Evolutionary conservation across 2,888 invertebrate genomes (phyloP), one percentile per base, ranked within the genome.

Genomic region (Marasmarcha lunaedactyla): DNA sequence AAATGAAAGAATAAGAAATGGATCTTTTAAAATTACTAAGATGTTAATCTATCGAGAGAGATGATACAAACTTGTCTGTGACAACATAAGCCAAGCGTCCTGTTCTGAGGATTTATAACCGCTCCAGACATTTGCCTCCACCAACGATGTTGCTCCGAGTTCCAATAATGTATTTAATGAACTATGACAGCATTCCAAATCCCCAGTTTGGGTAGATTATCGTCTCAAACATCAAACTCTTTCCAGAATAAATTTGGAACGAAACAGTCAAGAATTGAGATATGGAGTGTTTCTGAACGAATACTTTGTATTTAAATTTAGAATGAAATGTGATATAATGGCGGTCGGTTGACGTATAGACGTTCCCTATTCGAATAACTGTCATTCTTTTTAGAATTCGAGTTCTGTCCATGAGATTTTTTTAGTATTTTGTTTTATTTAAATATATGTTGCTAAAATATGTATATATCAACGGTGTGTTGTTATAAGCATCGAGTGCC

Each of bases 221-320:
- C 76, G 68, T 72, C 63, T 57, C 63, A 60, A 66, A 68, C 70
- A 68, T 70, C 71, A 68, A 73, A 76, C 73, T 73, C 69, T 76
- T 78, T 72, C 67, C 69, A 73, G 72, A 73, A 74, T 74, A 76
- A 74, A 76, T 77, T 73, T 71, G 63, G 73, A 71, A 71, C 60
- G 63, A 58, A 54, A 50, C 52, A 54, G 61, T 56, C 55, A 57
- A 59, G 67, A 67, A 71, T 73, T 76, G 69, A 74, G 67, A 69
- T 69, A 74, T 68, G 65, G 64, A 59, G 67, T 71, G 68, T 70
- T 66, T 66, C 66, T 52, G 59, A 68, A 70, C 64, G 61, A 50
- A 66, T 66, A 61, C 62, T 63, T 71, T 73, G 69, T 61, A 60
- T 62, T 74, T 70, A 71, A 71, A 69, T 71, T 66, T 67, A 59